phyloP scores from a whole-genome alignment of 2,888 invertebrate genomes.

The Philereme transversata region DNA sequence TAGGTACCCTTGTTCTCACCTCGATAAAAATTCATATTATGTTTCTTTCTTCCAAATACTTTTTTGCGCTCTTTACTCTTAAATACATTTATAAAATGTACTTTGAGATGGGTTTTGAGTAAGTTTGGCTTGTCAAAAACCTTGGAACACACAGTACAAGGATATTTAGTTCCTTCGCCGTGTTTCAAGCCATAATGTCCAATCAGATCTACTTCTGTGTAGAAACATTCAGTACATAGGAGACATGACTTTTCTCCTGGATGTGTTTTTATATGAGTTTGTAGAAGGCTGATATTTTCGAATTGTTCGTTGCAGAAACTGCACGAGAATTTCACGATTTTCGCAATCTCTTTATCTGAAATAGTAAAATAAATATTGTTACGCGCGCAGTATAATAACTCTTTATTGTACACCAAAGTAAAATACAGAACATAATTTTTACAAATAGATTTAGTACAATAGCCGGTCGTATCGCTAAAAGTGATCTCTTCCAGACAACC shows the following conservation, averaged over 20 bases:
- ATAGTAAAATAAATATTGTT: too few relatives aligned
- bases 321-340: constrained; percentile 50
- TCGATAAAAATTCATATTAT: constrained; percentile 67
- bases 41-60: constrained; percentile 67
- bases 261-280: constrained; percentile 55
- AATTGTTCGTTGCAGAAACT: constrained; percentile 57
- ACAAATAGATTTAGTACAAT: too few relatives aligned
- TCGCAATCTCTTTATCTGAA: constrained; percentile 1
- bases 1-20: too few relatives aligned
- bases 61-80: constrained; percentile 63
- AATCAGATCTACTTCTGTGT: constrained; percentile 62
- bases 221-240: constrained; percentile 57
- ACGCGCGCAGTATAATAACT: too few relatives aligned
- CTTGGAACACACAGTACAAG: constrained; percentile 61
- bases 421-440: too few relatives aligned
- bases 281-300: constrained; percentile 54
- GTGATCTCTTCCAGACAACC: too few relatives aligned
- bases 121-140: constrained; percentile 57
- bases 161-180: constrained; percentile 49
- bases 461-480: too few relatives aligned
- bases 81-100: constrained; percentile 64
- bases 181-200: constrained; percentile 61
- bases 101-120: constrained; percentile 63
- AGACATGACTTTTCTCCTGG: constrained; percentile 60
- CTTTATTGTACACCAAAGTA: too few relatives aligned